phyloP scores from a whole-genome alignment of 2,797 vertebrate genomes.

The Trematomus bernacchii region DNA sequence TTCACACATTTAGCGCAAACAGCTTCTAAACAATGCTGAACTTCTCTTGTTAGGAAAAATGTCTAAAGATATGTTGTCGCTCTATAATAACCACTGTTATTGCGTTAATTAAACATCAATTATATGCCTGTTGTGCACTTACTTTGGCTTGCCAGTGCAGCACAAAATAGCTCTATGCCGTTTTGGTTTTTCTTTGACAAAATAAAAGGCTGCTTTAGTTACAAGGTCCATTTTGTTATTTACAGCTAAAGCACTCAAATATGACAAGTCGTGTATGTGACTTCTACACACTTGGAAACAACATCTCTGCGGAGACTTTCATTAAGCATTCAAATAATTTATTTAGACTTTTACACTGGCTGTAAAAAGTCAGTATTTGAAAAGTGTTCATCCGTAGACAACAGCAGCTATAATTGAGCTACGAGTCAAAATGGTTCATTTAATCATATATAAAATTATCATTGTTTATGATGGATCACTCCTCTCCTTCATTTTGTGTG shows the following conservation, averaged over 20 bases:
- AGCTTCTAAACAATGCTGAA: constrained; percentile 28
- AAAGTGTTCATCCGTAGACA: constrained; percentile 41
- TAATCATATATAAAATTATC: constrained; percentile 30
- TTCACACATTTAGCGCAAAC: constrained; percentile 32
- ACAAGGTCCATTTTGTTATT: constrained; percentile 65
- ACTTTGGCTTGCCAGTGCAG: constrained; percentile 15
- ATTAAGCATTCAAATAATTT: constrained; percentile 46
- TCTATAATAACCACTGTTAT: constrained; percentile 48
- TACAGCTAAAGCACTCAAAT: constrained; percentile 60
- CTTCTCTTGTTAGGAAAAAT: constrained; percentile 47
- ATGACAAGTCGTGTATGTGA: constrained; percentile 42
- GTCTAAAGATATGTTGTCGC: constrained; percentile 53
- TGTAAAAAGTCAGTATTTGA: constrained; percentile 42
- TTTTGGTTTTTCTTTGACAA: constrained; percentile 35
- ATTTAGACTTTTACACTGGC: constrained; percentile 38
- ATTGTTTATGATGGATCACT: constrained; percentile 8
- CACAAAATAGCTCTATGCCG: constrained; percentile 33
- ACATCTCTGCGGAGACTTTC: constrained; percentile 48
- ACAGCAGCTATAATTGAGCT: constrained; percentile 51
- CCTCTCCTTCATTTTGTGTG: constrained; percentile 15
- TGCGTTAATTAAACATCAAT: constrained; percentile 63
- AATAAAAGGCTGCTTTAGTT: constrained; percentile 54
- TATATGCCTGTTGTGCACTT: constrained; percentile 44
- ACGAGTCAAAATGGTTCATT: constrained; percentile 39
- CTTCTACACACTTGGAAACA: constrained; percentile 45